These are phyloP conservation scores for Drosophila burlai DNA, from an alignment of 1,140 invertebrate species.

Conservation along the genomic window DNA sequence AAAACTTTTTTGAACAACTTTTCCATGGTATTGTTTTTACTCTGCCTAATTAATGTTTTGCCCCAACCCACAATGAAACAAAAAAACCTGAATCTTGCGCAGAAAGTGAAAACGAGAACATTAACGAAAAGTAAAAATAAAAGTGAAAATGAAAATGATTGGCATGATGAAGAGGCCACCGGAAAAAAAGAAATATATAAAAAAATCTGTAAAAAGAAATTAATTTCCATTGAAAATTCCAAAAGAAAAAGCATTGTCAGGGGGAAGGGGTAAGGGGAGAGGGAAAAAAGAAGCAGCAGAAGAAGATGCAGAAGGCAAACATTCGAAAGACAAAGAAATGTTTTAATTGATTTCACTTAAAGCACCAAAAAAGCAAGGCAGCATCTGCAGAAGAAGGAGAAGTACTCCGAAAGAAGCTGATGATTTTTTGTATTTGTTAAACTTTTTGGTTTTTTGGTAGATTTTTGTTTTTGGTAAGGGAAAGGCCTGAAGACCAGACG, in stretches of 20 bases:
- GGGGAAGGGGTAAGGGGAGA: constrained; percentile 1
- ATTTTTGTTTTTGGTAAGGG: constrained; percentile 26
- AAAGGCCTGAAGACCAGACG: constrained; percentile 41
- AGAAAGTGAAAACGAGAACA: constrained; percentile 78
- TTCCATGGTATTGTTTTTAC: constrained; percentile 21
- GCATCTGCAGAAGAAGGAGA: constrained; percentile 53
- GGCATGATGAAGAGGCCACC: constrained; percentile 47
- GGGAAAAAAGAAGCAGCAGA: constrained; percentile 12
- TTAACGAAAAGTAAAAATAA: constrained; percentile 58
- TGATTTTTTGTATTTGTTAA: constrained; percentile 55
- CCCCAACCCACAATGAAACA: not conserved
- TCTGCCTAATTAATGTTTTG: constrained; percentile 39
- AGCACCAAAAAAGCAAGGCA: constrained; percentile 57
- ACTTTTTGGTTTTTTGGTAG: constrained; percentile 37
- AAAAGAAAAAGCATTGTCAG: constrained; percentile 53
- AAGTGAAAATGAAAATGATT: constrained; percentile 78
- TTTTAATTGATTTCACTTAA: constrained; percentile 84
- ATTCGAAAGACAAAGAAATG: constrained; percentile 80
- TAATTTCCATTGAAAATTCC: constrained; percentile 81
- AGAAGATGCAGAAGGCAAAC: constrained; percentile 68
- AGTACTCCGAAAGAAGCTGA: constrained; percentile 55
- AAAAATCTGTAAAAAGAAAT: constrained; percentile 60
- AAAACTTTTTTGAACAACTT: constrained; percentile 23
- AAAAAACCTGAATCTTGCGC: constrained; percentile 38
- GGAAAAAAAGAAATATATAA: constrained; percentile 12